These are phyloP conservation scores for Tretioscincus oriximinensis DNA, from an alignment of 2,113 vertebrate genomes.

Conservation along the genomic window DNA sequence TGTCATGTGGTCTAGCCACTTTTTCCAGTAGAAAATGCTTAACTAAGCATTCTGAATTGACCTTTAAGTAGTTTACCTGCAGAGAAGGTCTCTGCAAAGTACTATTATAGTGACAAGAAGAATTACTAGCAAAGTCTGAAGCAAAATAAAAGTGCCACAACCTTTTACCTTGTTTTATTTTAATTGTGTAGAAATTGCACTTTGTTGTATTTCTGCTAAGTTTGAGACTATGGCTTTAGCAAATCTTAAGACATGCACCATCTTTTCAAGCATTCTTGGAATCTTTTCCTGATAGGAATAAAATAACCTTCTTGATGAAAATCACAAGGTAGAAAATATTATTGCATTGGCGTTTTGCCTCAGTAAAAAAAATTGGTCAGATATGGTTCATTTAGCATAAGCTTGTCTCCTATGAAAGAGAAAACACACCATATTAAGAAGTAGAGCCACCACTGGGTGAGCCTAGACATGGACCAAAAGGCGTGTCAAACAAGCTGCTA, in stretches of 20 bases:
- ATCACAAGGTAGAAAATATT: neutral
- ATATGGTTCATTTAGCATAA: too few species aligned
- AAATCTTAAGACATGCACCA: too few species aligned
- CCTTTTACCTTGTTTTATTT: neutral
- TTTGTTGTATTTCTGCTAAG: neutral
- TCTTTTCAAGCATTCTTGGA: too few species aligned
- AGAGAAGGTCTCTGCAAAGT: neutral
- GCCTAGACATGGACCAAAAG: too few species aligned
- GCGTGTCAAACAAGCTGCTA: too few species aligned
- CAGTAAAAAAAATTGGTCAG: neutral
- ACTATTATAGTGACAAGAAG: neutral
- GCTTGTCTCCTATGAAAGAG: too few species aligned
- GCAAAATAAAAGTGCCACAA: neutral
- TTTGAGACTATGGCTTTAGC: neutral
- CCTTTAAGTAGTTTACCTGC: neutral
- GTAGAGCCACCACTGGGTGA: too few species aligned
- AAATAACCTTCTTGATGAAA: neutral
- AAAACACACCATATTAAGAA: too few species aligned
- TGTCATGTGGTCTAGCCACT: neutral
- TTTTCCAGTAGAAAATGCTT: conserved; percentile 15
- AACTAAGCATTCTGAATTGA: conserved; percentile 21
- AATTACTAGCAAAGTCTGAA: neutral
- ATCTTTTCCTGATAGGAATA: too few species aligned
- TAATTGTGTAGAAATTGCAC: neutral
- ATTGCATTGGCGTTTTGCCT: neutral